Evolutionary conservation across 37 sponge, comb jelly and placozoan genomes (phyloP), one percentile per base, ranked within the genome.

Genomic region (Halichondria panicea): DNA sequence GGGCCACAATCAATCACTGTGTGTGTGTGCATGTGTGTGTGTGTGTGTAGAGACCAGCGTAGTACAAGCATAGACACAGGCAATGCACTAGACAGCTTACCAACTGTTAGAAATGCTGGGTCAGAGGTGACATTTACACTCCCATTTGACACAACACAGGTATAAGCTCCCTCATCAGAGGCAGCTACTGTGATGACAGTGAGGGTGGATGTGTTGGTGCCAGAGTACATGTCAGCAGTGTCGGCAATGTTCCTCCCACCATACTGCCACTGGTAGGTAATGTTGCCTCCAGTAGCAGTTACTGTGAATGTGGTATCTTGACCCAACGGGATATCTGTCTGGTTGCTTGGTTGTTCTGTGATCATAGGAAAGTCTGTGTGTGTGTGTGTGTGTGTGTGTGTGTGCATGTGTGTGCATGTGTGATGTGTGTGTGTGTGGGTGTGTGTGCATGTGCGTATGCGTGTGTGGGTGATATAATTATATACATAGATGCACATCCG

Each of bases 261-360:
- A 41, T 68, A 30, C 43, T 21, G 21, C 68, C 68, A 68, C 40
- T 35, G 25, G 48, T 68, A 68, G 38, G 43, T 41, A 15, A 68
- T 18, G 21, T 18, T 37, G 37, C 8, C 37, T 35, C 68, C 46
- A 7, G 8, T 68, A 1, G 28, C 30, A 43, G 45, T 24, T 12
- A 43, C 30, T 21, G 8, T 68, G 45, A 38, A 68, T 38, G 43
- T 40, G 5, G 43, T 43, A 43, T 31, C 43, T 19, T 21, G 39
- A 30, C 68, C 68, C 43, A 39, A 27, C 22, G 25, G 22, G 56
- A 7, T 7, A 55, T 6, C 25, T 3, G 8, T 3, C 56, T 6
- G 3, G 56, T 55, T 7, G 3, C 25, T 3, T 7, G 56, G 56
- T 6, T 55, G 56, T 55, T n/a, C 43, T 41, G 46, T 68, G 68